These are phyloP conservation scores for Streblospio benedicti DNA, from an alignment of 1,140 invertebrate species.

Conservation along the genomic window DNA sequence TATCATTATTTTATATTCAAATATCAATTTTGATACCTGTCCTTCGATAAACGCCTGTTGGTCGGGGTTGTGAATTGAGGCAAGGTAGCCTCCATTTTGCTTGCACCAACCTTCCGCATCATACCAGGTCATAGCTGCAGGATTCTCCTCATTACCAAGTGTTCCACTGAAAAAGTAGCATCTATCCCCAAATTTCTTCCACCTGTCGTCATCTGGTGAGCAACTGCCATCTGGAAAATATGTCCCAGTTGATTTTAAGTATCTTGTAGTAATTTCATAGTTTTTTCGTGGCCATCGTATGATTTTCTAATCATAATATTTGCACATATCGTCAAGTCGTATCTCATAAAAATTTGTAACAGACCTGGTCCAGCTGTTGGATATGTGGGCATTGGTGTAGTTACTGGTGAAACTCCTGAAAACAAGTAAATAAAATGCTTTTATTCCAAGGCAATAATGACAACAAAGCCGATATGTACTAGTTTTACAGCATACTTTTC, in stretches of 20 bases:
- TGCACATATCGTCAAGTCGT: neutral
- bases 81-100: neutral
- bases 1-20: neutral
- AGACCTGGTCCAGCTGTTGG: slow-evolving; percentile 1
- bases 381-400: neutral
- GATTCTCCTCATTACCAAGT: neutral
- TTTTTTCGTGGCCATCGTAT: too few relatives aligned
- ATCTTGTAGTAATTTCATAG: too few relatives aligned
- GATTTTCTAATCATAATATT: neutral
- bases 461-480: too few relatives aligned
- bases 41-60: slow-evolving; percentile 1
- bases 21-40: neutral
- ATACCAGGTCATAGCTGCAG: neutral
- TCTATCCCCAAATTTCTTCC: neutral
- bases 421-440: too few relatives aligned
- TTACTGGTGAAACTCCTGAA: neutral
- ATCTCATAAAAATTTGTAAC: neutral
- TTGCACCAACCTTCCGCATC: neutral
- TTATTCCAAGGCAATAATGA: too few relatives aligned
- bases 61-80: neutral
- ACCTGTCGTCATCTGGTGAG: neutral
- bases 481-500: too few relatives aligned
- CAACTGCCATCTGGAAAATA: neutral
- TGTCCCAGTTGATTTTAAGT: too few relatives aligned
- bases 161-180: neutral